Percentiles rank a stretch among this genome's conserved stretches.
phyloP scores from a whole-genome alignment of 2,113 vertebrate genomes.

The Panthera tigris region DNA sequence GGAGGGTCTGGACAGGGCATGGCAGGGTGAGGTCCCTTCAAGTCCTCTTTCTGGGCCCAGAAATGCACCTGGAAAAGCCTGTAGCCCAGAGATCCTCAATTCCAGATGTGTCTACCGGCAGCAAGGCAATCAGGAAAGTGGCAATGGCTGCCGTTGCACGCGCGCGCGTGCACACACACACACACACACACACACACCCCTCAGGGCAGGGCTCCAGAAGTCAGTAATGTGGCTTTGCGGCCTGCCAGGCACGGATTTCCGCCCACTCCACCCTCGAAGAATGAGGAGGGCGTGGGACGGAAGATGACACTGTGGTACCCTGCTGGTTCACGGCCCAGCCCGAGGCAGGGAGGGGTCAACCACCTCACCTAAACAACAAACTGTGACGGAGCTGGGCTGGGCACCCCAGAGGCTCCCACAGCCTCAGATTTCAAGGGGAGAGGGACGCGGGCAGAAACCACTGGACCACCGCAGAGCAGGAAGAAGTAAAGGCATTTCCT shows the following conservation, averaged over 20 bases:
- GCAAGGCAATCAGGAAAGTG: background rate
- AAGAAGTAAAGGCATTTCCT: background rate
- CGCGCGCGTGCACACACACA: background rate
- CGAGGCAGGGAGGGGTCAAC: background rate
- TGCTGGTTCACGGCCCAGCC: background rate
- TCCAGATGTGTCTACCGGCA: background rate
- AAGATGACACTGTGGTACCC: background rate
- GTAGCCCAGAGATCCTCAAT: background rate
- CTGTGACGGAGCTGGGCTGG: background rate
- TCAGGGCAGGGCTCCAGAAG: slow-evolving; percentile 54
- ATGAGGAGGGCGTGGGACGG: background rate
- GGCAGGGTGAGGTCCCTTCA: background rate
- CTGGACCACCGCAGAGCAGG: background rate
- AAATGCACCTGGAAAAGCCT: background rate
- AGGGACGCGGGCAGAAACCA: background rate
- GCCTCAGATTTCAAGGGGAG: background rate
- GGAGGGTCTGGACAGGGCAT: no score
- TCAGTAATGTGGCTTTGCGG: slow-evolving; percentile 77
- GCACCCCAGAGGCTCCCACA: background rate
- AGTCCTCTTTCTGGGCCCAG: background rate
- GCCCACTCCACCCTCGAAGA: slow-evolving; percentile 75
- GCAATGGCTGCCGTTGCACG: background rate
- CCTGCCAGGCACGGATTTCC: slow-evolving; percentile 74
- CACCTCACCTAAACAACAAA: slow-evolving; percentile 27
- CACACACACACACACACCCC: background rate